These are phyloP conservation scores for Drosophila nikananu DNA, from an alignment of 1,140 invertebrate genomes.

Conservation along the genomic window DNA sequence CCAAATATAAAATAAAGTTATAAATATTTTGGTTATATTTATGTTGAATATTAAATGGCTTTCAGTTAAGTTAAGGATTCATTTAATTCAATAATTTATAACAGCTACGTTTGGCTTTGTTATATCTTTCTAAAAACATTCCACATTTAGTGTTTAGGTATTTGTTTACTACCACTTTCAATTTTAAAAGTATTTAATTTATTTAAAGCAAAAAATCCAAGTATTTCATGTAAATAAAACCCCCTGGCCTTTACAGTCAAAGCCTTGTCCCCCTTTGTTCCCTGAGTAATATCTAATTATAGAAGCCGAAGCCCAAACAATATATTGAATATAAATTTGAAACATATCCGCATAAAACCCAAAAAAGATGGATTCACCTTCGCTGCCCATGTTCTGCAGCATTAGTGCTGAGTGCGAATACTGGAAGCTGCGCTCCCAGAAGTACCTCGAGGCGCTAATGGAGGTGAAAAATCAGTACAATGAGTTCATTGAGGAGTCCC, in stretches of 20 bases:
- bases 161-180: background rate
- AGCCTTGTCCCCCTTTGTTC: background rate
- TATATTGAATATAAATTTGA: background rate
- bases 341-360: background rate
- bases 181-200: background rate
- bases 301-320: background rate
- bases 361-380: constrained; percentile 60
- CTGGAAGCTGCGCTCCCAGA: constrained; percentile 88
- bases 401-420: constrained; percentile 89
- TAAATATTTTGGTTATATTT: background rate
- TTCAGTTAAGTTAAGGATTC: background rate
- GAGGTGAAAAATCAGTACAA: constrained; percentile 93
- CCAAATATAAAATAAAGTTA: background rate
- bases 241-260: background rate
- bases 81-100: background rate
- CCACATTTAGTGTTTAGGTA: no score
- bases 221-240: no score
- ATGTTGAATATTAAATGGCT: background rate
- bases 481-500: constrained; percentile 96
- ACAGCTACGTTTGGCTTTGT: background rate
- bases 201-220: no score
- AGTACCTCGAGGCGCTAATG: constrained; percentile 86
- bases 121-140: background rate
- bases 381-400: constrained; percentile 75
- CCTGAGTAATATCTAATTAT: no score